Conservation (phyloP, 1,140 invertebrate species). For the Mactra quadrangularis region DNA sequence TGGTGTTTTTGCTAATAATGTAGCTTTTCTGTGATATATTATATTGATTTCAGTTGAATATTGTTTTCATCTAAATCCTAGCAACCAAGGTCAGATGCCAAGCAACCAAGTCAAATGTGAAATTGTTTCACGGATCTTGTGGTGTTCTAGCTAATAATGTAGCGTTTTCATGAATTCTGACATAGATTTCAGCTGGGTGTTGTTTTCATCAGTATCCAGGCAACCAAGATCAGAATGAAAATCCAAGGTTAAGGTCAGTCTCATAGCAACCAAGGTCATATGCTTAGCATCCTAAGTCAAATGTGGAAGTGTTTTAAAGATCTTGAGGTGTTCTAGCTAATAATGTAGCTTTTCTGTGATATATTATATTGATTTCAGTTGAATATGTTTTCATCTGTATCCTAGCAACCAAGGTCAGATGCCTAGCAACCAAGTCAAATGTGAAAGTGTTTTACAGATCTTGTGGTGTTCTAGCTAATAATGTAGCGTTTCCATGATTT, state of each 20-base stretch:
- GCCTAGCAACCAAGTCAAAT: not conserved
- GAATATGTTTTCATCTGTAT: no score
- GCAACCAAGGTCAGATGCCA: no score
- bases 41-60: constrained; percentile 90
- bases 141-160: not conserved
- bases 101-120: not conserved
- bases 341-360: constrained; percentile 88
- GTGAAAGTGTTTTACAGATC: not conserved
- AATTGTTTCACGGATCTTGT: not conserved
- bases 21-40: constrained; percentile 88
- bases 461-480: not conserved
- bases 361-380: constrained; percentile 89
- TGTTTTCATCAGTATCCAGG: no score
- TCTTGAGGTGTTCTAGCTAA: constrained; percentile 76
- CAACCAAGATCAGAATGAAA: no score
- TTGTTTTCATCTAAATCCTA: no score
- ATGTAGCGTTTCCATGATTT: not conserved
- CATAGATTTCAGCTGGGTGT: not conserved
- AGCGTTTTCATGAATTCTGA: not conserved
- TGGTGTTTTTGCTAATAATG: constrained; percentile 83
- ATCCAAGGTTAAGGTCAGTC: no score
- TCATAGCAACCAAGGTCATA: no score
- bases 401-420: no score
- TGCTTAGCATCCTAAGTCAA: no score
- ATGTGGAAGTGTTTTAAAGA: constrained; percentile 23